A percentile compares a stretch with the other conserved stretches of the same genome.
phyloP scores from a whole-genome alignment of 2,113 vertebrate species.

The Rhinichthys klamathensis region DNA sequence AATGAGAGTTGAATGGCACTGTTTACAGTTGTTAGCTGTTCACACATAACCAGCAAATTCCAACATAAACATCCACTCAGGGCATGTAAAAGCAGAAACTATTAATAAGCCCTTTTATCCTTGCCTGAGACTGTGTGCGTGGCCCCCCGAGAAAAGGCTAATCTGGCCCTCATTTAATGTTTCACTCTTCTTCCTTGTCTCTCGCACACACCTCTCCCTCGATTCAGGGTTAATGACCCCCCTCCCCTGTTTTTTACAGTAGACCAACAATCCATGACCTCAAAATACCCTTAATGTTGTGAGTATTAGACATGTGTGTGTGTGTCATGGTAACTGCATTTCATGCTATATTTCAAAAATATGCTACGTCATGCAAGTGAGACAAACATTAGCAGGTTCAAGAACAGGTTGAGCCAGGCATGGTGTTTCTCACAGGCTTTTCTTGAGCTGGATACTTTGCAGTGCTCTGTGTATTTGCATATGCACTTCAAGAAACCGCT shows the following conservation, averaged over 20 bases:
- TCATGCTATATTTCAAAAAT: constrained; percentile 1
- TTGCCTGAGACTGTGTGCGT: constrained; percentile 67
- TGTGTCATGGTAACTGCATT: background rate
- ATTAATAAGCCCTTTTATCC: constrained; percentile 84
- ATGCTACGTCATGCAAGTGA: constrained; percentile 1
- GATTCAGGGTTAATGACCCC: constrained; percentile 22
- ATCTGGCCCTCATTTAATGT: constrained; percentile 60
- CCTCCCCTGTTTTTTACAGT: background rate
- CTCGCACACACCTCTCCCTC: constrained; percentile 21
- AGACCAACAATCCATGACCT: constrained; percentile 35
- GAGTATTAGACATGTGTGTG: background rate
- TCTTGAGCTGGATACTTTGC: constrained; percentile 14
- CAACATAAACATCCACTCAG: constrained; percentile 84
- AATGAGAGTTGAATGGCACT: constrained; percentile 81
- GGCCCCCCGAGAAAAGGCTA: constrained; percentile 59
- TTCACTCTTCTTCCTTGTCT: constrained; percentile 48
- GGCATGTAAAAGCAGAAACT: constrained; percentile 79
- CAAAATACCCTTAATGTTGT: constrained; percentile 15
- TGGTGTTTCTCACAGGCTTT: constrained; percentile 13
- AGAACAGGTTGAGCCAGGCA: constrained; percentile 30
- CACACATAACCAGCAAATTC: constrained; percentile 84
- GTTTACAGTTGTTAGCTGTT: constrained; percentile 83
- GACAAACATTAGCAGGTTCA: constrained; percentile 17
- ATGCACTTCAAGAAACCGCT: constrained; percentile 69
- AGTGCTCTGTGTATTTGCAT: constrained; percentile 63